Evolutionary conservation across 2,113 vertebrate genomes (phyloP).

Genomic region (Archocentrus centrarchus): DNA sequence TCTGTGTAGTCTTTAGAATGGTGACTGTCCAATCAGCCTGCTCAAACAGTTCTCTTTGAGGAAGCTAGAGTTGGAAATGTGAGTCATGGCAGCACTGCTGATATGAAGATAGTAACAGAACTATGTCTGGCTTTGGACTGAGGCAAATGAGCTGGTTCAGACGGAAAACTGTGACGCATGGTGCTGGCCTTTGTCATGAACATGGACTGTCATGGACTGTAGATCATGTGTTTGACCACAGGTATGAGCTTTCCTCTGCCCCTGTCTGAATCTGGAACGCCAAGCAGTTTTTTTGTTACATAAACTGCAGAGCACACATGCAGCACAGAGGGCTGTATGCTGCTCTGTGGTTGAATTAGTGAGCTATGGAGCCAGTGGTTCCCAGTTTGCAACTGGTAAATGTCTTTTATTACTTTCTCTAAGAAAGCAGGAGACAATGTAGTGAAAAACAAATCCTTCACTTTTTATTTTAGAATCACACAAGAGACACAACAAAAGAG

Average conservation of each 20-base stretch:
- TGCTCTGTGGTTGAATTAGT: constrained; percentile 18
- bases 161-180: constrained; percentile 48
- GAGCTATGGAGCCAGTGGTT: not conserved
- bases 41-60: not conserved
- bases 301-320: not conserved
- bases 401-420: not conserved
- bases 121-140: constrained; percentile 18
- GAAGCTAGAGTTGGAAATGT: constrained; percentile 31
- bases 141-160: constrained; percentile 19
- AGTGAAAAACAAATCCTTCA: too few relatives aligned
- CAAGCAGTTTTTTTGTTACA: not conserved
- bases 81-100: constrained; percentile 30
- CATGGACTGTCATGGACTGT: not conserved
- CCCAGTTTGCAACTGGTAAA: too few relatives aligned
- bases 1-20: too few relatives aligned
- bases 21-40: not conserved
- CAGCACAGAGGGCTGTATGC: not conserved
- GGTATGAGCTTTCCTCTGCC: constrained; percentile 3
- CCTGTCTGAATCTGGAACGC: not conserved
- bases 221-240: constrained; percentile 29
- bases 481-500: too few relatives aligned
- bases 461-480: too few relatives aligned
- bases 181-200: constrained; percentile 33
- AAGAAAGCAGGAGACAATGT: too few relatives aligned
- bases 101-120: constrained; percentile 30